These are phyloP conservation scores for Diplodus sargus DNA, from an alignment of 2,797 vertebrate species.

Conservation along the genomic window DNA sequence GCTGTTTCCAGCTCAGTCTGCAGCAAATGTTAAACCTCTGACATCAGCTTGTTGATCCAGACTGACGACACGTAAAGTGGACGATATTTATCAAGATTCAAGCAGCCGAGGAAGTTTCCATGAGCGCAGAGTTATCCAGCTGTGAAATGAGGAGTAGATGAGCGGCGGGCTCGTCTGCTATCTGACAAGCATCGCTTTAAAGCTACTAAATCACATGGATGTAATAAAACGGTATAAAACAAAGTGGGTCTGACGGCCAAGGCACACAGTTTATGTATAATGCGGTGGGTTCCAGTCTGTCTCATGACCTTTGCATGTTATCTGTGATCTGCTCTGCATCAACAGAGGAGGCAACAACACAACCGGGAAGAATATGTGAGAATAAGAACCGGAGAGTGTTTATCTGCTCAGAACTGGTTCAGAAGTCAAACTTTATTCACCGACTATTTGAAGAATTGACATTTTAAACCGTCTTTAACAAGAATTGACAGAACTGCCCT, in stretches of 20 bases:
- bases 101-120: slow-evolving; percentile 70
- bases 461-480: too few relatives aligned
- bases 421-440: too few relatives aligned
- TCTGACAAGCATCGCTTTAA: slow-evolving; percentile 41
- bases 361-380: neutral
- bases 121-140: slow-evolving; percentile 57
- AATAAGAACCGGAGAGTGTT: too few relatives aligned
- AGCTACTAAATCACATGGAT: slow-evolving; percentile 43
- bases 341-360: neutral
- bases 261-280: neutral
- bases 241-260: neutral
- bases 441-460: too few relatives aligned
- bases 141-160: slow-evolving; percentile 52
- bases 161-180: slow-evolving; percentile 15
- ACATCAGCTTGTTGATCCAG: slow-evolving; percentile 60
- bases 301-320: slow-evolving; percentile 15
- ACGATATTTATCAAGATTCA: slow-evolving; percentile 46
- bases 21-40: slow-evolving; percentile 40
- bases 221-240: slow-evolving; percentile 53
- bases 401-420: too few relatives aligned
- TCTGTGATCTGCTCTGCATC: slow-evolving; percentile 10
- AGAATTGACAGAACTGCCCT: too few relatives aligned
- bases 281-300: slow-evolving; percentile 36
- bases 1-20: slow-evolving; percentile 14
- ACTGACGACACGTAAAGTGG: slow-evolving; percentile 44